Base-by-base conservation (phyloP, 92 coral and sea anemone species). In the Ricordea florida region DNA sequence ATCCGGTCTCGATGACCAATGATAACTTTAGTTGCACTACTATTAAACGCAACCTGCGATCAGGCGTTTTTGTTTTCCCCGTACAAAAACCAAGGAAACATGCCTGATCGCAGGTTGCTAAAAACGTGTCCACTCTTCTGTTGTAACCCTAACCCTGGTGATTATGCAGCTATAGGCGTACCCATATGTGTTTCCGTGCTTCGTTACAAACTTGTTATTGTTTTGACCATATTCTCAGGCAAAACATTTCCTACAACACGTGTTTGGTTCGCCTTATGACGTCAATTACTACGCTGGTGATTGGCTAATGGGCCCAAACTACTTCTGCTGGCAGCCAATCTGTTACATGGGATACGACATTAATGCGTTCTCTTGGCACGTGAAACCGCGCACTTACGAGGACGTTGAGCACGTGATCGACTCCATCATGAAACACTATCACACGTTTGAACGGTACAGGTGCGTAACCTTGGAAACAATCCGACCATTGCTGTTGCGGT, bases 251-350 rank as follows among this genome's bases (percentile, higher is more conserved):
- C 92, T 94, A 3, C 79, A 85, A 42, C 97, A 94, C 84, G 85
- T 69, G 23, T 94, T 94, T 48, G 97, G 93, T 21, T 59, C 62
- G 21, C 92, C 97, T 2, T 94, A 81, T 80, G 97, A 91, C 50
- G 94, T 88, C 71, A 92, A 94, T 65, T 94, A 91, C 51, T 94
- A 94, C 79, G 93, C 89, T 9, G 98, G 98, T 16, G 98, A 94
- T 49, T 94, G 98, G 98, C 69, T 94, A 90, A 84, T 94, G 85
- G 98, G 98, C 1, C 98, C 98, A 30, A 90, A 94, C 78, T 78
- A 72, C 64, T 94, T 91, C 74, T 94, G 98, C 72, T 91, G 97
- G 97, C 93, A 91, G 69, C 90, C 90, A 5, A 91, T 94, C 35
- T 94, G 98, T 31, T 21, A 37, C 22, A 52, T 94, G 14, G 50